These are phyloP conservation scores for Meiosimyza platycephala DNA, from an alignment of 2,888 invertebrate genomes.

Conservation along the genomic window DNA sequence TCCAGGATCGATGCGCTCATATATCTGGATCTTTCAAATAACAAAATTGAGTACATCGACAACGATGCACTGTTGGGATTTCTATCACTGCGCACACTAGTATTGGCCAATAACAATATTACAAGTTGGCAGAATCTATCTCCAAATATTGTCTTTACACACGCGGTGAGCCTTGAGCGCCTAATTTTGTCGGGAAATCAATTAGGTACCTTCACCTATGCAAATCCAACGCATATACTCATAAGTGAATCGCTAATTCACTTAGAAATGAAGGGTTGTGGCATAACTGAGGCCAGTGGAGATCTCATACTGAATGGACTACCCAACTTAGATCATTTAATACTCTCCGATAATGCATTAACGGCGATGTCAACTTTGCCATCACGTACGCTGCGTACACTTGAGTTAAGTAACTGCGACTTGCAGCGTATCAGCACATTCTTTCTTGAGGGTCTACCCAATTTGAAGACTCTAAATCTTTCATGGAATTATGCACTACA, in stretches of 20 bases:
- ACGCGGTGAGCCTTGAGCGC: constrained; percentile 69
- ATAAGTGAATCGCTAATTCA: constrained; percentile 71
- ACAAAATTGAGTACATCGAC: constrained; percentile 70
- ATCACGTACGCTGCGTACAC: constrained; percentile 69
- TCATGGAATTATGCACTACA: constrained; percentile 73
- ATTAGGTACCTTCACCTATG: constrained; percentile 69
- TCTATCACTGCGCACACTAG: constrained; percentile 71
- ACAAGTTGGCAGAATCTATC: constrained; percentile 71
- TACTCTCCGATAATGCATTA: constrained; percentile 70
- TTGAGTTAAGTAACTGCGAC: constrained; percentile 73
- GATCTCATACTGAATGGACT: constrained; percentile 66
- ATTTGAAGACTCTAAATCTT: constrained; percentile 72
- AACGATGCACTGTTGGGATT: constrained; percentile 69
- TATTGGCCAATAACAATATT: constrained; percentile 75
- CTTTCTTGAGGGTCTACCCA: constrained; percentile 72
- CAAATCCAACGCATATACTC: constrained; percentile 70
- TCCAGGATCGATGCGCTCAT: constrained; percentile 69
- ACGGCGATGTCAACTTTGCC: constrained; percentile 68
- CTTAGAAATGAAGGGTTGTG: constrained; percentile 74
- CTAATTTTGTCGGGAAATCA: constrained; percentile 77
- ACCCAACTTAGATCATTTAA: constrained; percentile 70
- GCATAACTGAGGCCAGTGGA: constrained; percentile 71
- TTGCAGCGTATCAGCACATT: constrained; percentile 69
- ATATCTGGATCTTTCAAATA: constrained; percentile 70
- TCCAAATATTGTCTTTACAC: constrained; percentile 69